A percentile compares a stretch with the other conserved stretches of the same genome.
These are phyloP conservation scores for Sinonovacula constricta DNA, from an alignment of 1,140 invertebrate genomes.

Conservation along the genomic window DNA sequence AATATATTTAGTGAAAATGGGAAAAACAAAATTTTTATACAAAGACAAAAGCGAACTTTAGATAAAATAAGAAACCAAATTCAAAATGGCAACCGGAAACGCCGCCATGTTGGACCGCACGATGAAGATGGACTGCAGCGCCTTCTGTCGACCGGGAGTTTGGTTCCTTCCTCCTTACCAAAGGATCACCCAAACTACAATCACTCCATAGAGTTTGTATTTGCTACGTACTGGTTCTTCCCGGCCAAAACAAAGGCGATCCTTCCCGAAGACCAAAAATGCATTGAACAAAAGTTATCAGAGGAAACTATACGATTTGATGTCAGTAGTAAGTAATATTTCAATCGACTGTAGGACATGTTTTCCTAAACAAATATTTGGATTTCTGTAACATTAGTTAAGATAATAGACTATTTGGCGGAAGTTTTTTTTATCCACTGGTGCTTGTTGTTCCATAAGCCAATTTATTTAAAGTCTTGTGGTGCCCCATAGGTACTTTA, in stretches of 20 bases:
- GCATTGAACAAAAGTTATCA: constrained; percentile 77
- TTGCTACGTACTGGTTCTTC: constrained; percentile 82
- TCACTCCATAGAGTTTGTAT: constrained; percentile 79
- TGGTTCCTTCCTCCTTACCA: constrained; percentile 77
- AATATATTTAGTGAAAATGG: no score
- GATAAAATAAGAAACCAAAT: constrained; percentile 12
- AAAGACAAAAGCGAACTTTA: neutral
- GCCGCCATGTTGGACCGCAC: constrained; percentile 79
- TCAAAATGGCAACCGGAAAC: constrained; percentile 32
- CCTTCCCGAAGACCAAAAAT: constrained; percentile 78
- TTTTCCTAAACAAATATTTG: no score
- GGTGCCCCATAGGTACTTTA: no score
- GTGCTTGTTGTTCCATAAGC: no score
- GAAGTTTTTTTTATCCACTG: no score
- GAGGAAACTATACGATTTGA: constrained; percentile 77
- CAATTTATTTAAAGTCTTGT: no score
- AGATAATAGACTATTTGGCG: no score
- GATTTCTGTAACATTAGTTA: no score
- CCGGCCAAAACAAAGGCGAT: constrained; percentile 79
- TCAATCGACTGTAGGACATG: no score
- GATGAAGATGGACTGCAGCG: constrained; percentile 79
- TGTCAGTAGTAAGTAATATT: constrained; percentile 72
- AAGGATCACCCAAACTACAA: constrained; percentile 67
- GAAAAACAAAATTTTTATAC: neutral
- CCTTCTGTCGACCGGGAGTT: constrained; percentile 79